Base-by-base conservation (phyloP, 2,888 invertebrate genomes). In the Boloria selene region DNA sequence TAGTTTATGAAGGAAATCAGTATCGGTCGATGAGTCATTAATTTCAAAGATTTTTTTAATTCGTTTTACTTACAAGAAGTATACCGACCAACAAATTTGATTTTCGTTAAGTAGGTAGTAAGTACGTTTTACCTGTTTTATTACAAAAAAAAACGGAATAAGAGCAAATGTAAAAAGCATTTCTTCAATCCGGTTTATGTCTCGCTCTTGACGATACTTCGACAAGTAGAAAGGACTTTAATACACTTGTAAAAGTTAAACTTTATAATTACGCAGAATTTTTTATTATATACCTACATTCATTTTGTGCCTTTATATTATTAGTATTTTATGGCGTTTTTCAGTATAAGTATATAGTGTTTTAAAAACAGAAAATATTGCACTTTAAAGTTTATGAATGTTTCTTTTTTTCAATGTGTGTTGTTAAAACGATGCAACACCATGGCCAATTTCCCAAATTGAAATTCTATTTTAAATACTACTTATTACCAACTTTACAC, bases 141-240 rank as follows among this genome's bases (percentile, higher is more conserved):
- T 13, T 53, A n/a, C n/a, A 58, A 65, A 65, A 62, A 47, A 58
- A 60, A 52, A 62, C 65, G 65, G 62, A 68, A 68, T 65, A 54
- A 62, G 68, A 68, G 65, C 68, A 47, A 59, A 54, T 59, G 59
- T 65, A 68, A 59, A 52, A 50, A 38, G 38, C 49, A 59, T 64
- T 64, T 58, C 58, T 64, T 58, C 61, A 68, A 62, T 63, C 68
- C 68, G 62, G 68, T 68, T 65, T 59, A 47, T 59, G 31, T 58
- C 54, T 58, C 38, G 65, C 58, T 61, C 60, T 68, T 65, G 68
- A 65, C 68, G 62, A 61, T 53, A 50, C 65, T 61, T 61, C 45
- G 68, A 63, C 64, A 62, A 52, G 59, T 62, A 59, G 65, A 60
- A 68, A 68, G 65, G 68, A 65, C 31, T 62, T 66, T 47, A 54